Base-by-base conservation (phyloP, 2,888 invertebrate genomes). In the Tolmerus cingulatus region DNA sequence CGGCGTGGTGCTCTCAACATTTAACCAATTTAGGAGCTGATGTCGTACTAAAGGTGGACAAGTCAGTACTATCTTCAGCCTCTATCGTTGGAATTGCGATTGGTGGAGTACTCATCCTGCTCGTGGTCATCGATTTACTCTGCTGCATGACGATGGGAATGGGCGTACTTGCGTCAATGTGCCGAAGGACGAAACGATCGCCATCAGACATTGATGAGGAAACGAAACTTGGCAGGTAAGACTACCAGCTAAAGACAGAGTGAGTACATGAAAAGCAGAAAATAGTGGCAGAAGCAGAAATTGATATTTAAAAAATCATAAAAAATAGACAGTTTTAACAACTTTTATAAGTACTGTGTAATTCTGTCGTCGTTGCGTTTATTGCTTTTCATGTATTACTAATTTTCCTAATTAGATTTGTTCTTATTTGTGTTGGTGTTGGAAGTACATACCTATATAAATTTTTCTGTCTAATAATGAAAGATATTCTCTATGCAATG, bases 51-150 rank as follows among this genome's bases (percentile, higher is more conserved):
- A 89, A 91, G 86, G 92, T 92, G 5, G 91, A 92, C 76, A 91
- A 91, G 51, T 91, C 90, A 88, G 91, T 91, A 0, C 90, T 93
- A 23, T 92, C 92, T 12, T 93, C 93, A 43, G 95, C 95, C 16
- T 95, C 96, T 87, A 97, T 98, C 90, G 96, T 98, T 90, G 97
- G 97, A 89, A 95, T 98, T 90, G 97, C 98, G 46, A 94, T 98
- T 88, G 96, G 96, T 74, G 96, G 97, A 78, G 95, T 98, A 77
- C 94, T 97, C 84, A 93, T 97, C 89, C 94, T 98, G 89, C 93
- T 98, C 88, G 93, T 98, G 90, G 94, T 98, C 89, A 95, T 98
- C 90, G 98, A 99, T 91, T 93, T 98, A 9, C 94, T 97, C 57
- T 97, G 98, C 91, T 96, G 96, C 92, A 94, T 95, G 93, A 95